Base-by-base conservation (phyloP, 2,888 invertebrate species). In the Temnothorax unifasciatus region DNA sequence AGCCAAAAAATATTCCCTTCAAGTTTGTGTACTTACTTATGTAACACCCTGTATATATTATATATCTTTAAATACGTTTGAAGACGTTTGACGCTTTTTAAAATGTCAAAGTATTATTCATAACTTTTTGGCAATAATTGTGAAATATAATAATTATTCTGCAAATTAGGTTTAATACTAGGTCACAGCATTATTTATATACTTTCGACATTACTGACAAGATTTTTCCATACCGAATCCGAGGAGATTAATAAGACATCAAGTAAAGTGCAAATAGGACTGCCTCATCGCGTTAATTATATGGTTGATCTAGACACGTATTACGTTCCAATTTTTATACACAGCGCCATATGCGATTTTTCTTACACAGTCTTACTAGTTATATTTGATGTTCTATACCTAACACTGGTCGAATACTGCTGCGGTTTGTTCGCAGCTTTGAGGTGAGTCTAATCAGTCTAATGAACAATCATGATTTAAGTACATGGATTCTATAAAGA, bases 261-360 rank as follows among this genome's bases (percentile, higher is more conserved):
- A 38, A 44, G 57, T 21, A 44, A 18, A 2, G 52, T 54, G 2
- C 74, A 75, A 75, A 18, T 1, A 9, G 74, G 61, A 61, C 2
- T 75, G 9, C n/a, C 21, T 11, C 34, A 75, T 75, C 74, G n/a
- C 15, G 47, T 34, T 34, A 75, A 61, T 61, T 75, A 75, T n/a
- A 61, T 75, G 61, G 2, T 75, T 15, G 59, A 61, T 34, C 0
- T 75, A 9, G 34, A 61, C 1, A 75, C 47, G 4, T 54, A 54
- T 6, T 75, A 75, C 9, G 5, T 75, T 8, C 74, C 74, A 47
- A 61, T 75, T 75, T 75, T 75, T 9, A 47, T 75, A 61, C 61
- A 75, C 2, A 75, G 34, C 13, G 44, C 61, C 2, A 3, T 61
- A 15, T 75, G 74, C 15, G 34, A n/a, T 25, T 15, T 61, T 13